Evolutionary conservation across 2,888 invertebrate genomes (phyloP).

Genomic region (Malthinus seriepunctatus): DNA sequence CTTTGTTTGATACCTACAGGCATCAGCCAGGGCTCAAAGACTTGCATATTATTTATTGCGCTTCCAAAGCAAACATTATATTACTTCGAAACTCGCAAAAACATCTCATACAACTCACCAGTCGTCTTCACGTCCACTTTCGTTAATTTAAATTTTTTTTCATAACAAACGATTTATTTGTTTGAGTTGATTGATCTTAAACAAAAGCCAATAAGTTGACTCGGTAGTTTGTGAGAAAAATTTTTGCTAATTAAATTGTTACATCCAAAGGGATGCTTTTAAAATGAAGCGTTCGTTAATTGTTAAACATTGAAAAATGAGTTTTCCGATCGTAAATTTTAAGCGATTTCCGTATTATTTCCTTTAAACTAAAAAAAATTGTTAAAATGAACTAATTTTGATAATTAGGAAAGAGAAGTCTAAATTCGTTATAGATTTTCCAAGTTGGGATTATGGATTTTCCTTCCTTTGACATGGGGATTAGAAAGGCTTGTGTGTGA

Average conservation of each 20-base stretch:
- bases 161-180: too few species aligned
- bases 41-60: slow-evolving; percentile 58
- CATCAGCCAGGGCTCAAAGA: slow-evolving; percentile 53
- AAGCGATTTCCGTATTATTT: too few species aligned
- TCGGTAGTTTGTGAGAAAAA: too few species aligned
- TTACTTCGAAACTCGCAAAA: slow-evolving; percentile 25
- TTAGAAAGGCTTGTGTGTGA: slow-evolving; percentile 45
- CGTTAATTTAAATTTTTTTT: background rate
- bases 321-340: too few species aligned
- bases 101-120: slow-evolving; percentile 5
- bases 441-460: slow-evolving; percentile 46
- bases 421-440: slow-evolving; percentile 38
- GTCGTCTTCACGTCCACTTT: background rate
- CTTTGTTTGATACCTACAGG: slow-evolving; percentile 52
- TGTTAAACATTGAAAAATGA: too few species aligned
- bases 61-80: slow-evolving; percentile 54
- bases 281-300: too few species aligned
- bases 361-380: too few species aligned
- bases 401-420: slow-evolving; percentile 25
- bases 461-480: slow-evolving; percentile 46
- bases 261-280: too few species aligned
- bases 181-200: too few species aligned
- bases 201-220: too few species aligned
- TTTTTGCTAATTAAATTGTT: too few species aligned
- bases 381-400: slow-evolving; percentile 16